Base-by-base conservation (phyloP, 2,888 invertebrate genomes). In the Hoplodrina ambigua region DNA sequence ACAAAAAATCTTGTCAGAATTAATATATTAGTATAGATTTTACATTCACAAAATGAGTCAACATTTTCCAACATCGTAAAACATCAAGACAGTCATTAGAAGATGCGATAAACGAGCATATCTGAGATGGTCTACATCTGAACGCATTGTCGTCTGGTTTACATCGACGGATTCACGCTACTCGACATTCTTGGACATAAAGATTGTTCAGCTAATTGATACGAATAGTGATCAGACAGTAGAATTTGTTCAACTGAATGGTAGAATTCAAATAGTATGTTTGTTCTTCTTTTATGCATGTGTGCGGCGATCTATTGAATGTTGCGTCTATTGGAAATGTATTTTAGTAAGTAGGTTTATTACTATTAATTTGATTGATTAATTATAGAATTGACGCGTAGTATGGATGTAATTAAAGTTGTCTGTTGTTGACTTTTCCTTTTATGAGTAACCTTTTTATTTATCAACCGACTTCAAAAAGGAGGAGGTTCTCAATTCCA, bases 131-230 rank as follows among this genome's bases (percentile, higher is more conserved):
- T 37, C 20, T 52, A 33, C 49, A 55, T 64, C 44, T 56, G 20
- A 46, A 59, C 46, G 54, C n/a, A 20, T 55, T 69, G 44, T 44
- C 13, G 33, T 44, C 54, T 80, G 61, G 33, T 11, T 20, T 53
- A 25, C 33, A 41, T 15, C 7, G 69, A 30, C 44, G 37, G 25
- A 75, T 70, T 60, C 62, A 75, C 63, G 81, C 60, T n/a, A 81
- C 56, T 46, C 17, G 5, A 58, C 49, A 72, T 81, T 78, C 57
- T 66, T 50, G 17, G 30, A 50, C 17, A 62, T 53, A n/a, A 15
- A 53, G 55, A 53, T 33, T 49, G 50, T 49, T 50, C 5, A 50
- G 55, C 10, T 76, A 66, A 75, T 75, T 62, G 25, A 53, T 53
- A 53, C 49, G 54, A 64, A 75, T 64, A 53, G 49, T 52, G 33